Conservation (phyloP, 2,888 invertebrate genomes). For the Trichogramma evanescens region DNA sequence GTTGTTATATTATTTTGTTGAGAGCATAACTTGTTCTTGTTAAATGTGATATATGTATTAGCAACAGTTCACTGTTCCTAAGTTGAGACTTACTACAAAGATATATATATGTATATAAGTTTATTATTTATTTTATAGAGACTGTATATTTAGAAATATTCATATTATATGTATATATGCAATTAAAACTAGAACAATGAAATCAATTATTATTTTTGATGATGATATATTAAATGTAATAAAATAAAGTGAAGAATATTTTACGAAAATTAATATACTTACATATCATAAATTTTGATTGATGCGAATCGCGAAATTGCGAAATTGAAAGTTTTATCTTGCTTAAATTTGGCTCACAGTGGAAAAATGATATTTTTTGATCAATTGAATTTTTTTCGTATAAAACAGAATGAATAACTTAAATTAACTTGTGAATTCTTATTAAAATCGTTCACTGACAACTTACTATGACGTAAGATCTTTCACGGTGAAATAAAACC, state of each 20-base stretch:
- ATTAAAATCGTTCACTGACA: too few relatives aligned
- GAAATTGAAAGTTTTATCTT: too few relatives aligned
- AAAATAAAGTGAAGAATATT: neutral
- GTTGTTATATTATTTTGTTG: neutral
- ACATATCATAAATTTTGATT: too few relatives aligned
- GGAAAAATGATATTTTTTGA: too few relatives aligned
- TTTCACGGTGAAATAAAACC: too few relatives aligned
- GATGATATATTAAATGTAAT: neutral
- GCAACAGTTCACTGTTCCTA: constrained; percentile 1
- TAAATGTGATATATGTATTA: neutral
- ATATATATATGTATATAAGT: neutral
- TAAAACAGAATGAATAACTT: too few relatives aligned
- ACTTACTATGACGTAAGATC: too few relatives aligned
- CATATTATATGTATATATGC: neutral
- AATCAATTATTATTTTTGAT: neutral
- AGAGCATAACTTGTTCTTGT: neutral
- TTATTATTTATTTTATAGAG: constrained; percentile 6
- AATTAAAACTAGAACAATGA: neutral
- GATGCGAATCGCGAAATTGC: too few relatives aligned
- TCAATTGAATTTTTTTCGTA: too few relatives aligned
- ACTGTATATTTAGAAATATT: neutral
- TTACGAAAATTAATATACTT: neutral
- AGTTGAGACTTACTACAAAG: neutral
- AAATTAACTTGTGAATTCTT: too few relatives aligned
- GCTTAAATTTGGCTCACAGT: too few relatives aligned